Base-by-base conservation (phyloP, 1,140 invertebrate genomes). In the Temnothorax curvispinosus region DNA sequence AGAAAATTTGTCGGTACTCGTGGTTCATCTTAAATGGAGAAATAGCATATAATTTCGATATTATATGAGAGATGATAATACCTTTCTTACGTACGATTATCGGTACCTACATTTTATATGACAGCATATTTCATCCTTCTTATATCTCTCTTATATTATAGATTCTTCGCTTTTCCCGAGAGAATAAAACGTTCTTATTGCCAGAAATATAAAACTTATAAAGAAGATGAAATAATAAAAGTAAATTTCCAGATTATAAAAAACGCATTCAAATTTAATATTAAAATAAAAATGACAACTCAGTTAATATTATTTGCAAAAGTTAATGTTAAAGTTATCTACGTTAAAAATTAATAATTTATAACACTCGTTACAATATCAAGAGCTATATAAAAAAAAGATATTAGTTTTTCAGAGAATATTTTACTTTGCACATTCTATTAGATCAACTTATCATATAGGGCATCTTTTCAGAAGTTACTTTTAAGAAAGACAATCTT, bases 401-500 rank as follows among this genome's bases (percentile, higher is more conserved):
- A 21, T 32, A 21, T 82, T 72, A 47, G 9, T 69, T 81, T 56
- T 41, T 52, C 35, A 54, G 5, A 72, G 11, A 18, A 74, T 15
- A 5, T 74, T 82, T 38, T 52, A 77, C 5, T 58, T 58, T 71
- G 21, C 18, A 72, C 54, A 27, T 27, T 71, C 18, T 58, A 71
- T 54, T 58, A 38, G 1, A 47, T 74, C 52, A 62, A 44, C 54
- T 35, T 58, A 58, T 44, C 72, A 50, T 78, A 11, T 9, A 13
- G 11, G 9, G 60, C 13, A 41, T 38, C 6, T 77, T 32, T 52
- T 84, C 38, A 56, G 15, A 64, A 77, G 50, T 64, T 62, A 44
- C 56, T 65, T 65, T 47, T 64, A 85, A 65, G 75, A 56, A 54
- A 44, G 21, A 78, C 35, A 38, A 85, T 85, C 50, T 78, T 35